Conservation (phyloP, 1,140 invertebrate species). For the Meloidogyne hapla region DNA sequence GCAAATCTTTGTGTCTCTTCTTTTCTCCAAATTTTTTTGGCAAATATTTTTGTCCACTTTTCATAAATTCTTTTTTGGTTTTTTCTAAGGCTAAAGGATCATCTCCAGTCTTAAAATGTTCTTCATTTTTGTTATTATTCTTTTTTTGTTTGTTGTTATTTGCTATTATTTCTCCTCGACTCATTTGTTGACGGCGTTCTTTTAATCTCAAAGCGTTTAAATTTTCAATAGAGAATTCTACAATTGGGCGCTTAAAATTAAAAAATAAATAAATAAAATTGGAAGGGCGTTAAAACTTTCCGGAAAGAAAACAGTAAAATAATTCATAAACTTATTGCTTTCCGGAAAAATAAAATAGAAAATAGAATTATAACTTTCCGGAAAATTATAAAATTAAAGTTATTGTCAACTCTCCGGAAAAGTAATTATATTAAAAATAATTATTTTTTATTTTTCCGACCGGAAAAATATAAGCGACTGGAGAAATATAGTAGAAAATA, state of each 20-base stretch:
- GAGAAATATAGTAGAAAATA: too few relatives aligned
- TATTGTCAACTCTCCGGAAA: too few relatives aligned
- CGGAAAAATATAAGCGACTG: too few relatives aligned
- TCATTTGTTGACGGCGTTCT: slow-evolving; percentile 73
- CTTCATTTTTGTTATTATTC: background rate
- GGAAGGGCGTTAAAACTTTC: too few relatives aligned
- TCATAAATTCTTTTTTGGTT: slow-evolving; percentile 36
- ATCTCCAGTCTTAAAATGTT: slow-evolving; percentile 7
- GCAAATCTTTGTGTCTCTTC: slow-evolving; percentile 35
- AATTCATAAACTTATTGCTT: too few relatives aligned
- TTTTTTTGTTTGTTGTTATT: background rate
- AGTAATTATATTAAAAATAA: too few relatives aligned
- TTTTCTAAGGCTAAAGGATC: slow-evolving; percentile 32
- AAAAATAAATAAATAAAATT: background rate
- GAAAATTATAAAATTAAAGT: too few relatives aligned
- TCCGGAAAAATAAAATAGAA: too few relatives aligned
- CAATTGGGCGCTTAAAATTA: slow-evolving; percentile 79
- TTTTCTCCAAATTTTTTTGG: slow-evolving; percentile 51
- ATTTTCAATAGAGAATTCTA: slow-evolving; percentile 94
- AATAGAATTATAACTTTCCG: too few relatives aligned
- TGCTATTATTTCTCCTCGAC: background rate
- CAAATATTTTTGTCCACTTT: slow-evolving; percentile 40
- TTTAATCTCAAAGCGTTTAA: slow-evolving; percentile 75
- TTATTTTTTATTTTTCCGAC: too few relatives aligned
- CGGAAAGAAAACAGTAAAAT: background rate